Conservation (phyloP, 2,113 vertebrate genomes). For the Plectropomus leopardus region DNA sequence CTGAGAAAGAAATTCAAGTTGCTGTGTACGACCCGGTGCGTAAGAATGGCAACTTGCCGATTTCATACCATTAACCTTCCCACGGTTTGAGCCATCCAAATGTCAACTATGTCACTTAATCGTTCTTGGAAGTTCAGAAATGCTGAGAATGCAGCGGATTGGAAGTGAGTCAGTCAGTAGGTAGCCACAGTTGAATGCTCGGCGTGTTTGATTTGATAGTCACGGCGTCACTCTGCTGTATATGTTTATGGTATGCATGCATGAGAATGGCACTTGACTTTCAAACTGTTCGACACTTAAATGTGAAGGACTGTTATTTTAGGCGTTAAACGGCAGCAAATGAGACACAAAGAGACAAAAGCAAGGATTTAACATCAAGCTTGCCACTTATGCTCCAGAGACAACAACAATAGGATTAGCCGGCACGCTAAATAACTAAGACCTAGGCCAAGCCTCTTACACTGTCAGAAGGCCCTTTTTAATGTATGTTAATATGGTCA, state of each 20-base stretch:
- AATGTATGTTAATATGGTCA: slow-evolving; percentile 43
- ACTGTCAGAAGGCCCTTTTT: slow-evolving; percentile 53
- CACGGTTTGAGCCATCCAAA: slow-evolving; percentile 18
- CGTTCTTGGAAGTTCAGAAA: slow-evolving; percentile 22
- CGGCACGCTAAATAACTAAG: slow-evolving; percentile 55
- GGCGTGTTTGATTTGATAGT: slow-evolving; percentile 33
- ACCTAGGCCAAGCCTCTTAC: slow-evolving; percentile 67
- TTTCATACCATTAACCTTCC: slow-evolving; percentile 36
- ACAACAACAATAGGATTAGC: slow-evolving; percentile 77
- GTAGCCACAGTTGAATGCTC: neutral
- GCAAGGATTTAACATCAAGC: slow-evolving; percentile 67
- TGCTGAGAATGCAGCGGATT: slow-evolving; percentile 18
- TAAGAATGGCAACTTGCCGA: slow-evolving; percentile 26
- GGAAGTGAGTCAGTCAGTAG: neutral
- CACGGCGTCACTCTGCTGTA: neutral
- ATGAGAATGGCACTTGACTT: slow-evolving; percentile 22
- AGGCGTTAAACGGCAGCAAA: slow-evolving; percentile 30
- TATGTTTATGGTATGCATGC: slow-evolving; percentile 6
- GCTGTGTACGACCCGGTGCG: neutral
- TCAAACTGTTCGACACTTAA: slow-evolving; percentile 36
- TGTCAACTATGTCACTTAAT: slow-evolving; percentile 33
- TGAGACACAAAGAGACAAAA: slow-evolving; percentile 61
- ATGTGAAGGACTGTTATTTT: slow-evolving; percentile 48
- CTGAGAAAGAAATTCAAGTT: slow-evolving; percentile 16
- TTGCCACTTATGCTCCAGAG: slow-evolving; percentile 54